Base-by-base conservation (phyloP, 2,797 vertebrate genomes). In the Melanotaenia trifasciata region DNA sequence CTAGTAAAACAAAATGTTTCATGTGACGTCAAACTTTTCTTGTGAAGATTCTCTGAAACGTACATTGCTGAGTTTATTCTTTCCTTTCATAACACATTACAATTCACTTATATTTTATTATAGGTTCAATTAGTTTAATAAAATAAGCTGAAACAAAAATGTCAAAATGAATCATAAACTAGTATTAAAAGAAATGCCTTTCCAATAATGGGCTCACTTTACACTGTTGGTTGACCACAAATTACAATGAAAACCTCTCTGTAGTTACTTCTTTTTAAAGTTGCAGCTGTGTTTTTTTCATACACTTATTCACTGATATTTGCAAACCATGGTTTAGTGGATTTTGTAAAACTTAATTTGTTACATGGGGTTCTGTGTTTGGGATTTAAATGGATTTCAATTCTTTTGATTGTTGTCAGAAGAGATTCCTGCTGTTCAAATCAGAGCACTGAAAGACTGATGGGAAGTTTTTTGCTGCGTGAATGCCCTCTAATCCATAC, bases 1-100 rank as follows among this genome's bases (percentile, higher is more conserved):
- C 51, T 35, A 53, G 40, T 61, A 50, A 43, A 70, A 63, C 35
- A 40, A 67, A 57, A 18, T 18, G 16, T 22, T 7, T 11, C 22
- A 56, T 5, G 14, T 30, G 7, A 30, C 54, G 20, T 57, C 1
- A 32, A 18, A 8, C 5, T 9, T 57, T 28, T 0, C 53, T 14
- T 67, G 10, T 45, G 40, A 68, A 24, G 28, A 24, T 32, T 26
- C 14, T 20, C 65, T 33, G 5, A 57, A 32, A 30, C 18, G 3
- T 51, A 12, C 10, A 6, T 2, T 30, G 16, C 12, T 57, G 54
- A 30, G 28, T 5, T 30, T 16, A 3, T 58, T 45, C 12, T 24
- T 57, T 24, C 13, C 4, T 20, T 24, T 33, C 2, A 14, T 30
- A 5, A 26, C 53, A 54, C 4, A 14, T 54, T 13, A 26, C 11